Evolutionary conservation across 2,113 vertebrate species (phyloP), one percentile per base, ranked within the genome.

Genomic region (Crypturellus undulatus): DNA sequence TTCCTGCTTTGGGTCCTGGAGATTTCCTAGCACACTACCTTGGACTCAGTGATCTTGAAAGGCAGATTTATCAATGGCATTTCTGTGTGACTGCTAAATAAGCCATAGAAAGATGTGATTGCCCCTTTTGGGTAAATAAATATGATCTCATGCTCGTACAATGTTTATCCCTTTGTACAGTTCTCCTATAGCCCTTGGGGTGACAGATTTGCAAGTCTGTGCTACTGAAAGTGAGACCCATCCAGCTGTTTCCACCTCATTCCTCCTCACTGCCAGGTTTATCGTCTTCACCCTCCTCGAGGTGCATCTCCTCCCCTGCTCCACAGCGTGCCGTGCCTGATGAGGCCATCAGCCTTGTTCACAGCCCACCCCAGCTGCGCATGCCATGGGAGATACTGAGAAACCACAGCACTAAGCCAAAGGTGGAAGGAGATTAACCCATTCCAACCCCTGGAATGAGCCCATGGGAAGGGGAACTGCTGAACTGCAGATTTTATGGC

Each of bases 221-320:
- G 65, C n/a, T n/a, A 6, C 73, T n/a, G 51, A 67, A 79, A 80
- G 16, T 45, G 42, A 26, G 71, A 68, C 7, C 56, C n/a, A 15
- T 26, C 10, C 52, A 36, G 52, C 26, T 64, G 30, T 64, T 90
- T 73, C 89, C 26, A 76, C 20, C n/a, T 60, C 38, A 26, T 88
- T 88, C 52, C 47, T 47, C 17, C 2, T 10, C 5, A 26, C 22
- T 6, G 6, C 6, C 2, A 30, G 36, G 3, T 92, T 76, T 76
- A 14, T 22, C 40, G 59, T 49, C 38, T 63, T 18, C 26, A 85
- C 47, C 71, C 85, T 85, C 58, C 38, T 62, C 32, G 71, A 38
- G 71, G 63, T 72, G n/a, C 76, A 60, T 86, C 72, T 83, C 28
- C 30, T 76, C 70, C 43, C 26, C 63, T 82, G 58, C 67, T 79